Evolutionary conservation across 2,888 invertebrate genomes (phyloP).

Genomic region (Galerucella pusilla): DNA sequence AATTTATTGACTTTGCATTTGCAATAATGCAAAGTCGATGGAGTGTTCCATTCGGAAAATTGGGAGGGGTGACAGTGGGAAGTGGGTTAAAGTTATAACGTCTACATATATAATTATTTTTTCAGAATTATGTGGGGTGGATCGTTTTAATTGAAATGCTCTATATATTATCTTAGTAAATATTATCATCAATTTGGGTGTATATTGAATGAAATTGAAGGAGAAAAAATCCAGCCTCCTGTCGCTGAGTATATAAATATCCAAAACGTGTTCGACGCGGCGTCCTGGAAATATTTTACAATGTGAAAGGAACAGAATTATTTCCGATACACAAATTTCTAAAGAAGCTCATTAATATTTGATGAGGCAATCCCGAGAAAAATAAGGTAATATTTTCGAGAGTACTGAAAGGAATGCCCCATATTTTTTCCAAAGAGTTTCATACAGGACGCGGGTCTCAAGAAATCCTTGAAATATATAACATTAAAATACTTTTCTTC

Average conservation of each 20-base stretch:
- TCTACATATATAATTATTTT: too few species aligned
- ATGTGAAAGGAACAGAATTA: slow-evolving; percentile 32
- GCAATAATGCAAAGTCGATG: too few species aligned
- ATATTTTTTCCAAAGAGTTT: slow-evolving; percentile 13
- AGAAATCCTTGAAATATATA: not conserved
- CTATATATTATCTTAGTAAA: not conserved
- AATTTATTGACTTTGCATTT: too few species aligned
- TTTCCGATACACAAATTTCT: slow-evolving; percentile 35
- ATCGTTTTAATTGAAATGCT: not conserved
- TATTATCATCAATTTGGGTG: not conserved
- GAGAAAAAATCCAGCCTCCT: not conserved
- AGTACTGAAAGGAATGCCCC: slow-evolving; percentile 15
- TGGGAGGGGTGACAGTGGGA: too few species aligned
- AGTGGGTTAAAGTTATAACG: too few species aligned
- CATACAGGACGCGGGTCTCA: not conserved
- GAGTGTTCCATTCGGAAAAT: too few species aligned
- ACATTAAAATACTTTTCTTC: not conserved
- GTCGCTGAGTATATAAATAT: slow-evolving; percentile 1
- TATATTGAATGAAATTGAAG: too few species aligned
- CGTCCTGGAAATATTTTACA: slow-evolving; percentile 33
- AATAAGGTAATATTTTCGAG: slow-evolving; percentile 23
- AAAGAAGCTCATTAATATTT: slow-evolving; percentile 35
- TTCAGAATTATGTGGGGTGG: too few species aligned
- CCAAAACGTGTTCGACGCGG: slow-evolving; percentile 15
- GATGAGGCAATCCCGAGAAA: slow-evolving; percentile 28